These are phyloP conservation scores for Amphipoea lucens DNA, from an alignment of 2,888 invertebrate genomes.

Conservation along the genomic window DNA sequence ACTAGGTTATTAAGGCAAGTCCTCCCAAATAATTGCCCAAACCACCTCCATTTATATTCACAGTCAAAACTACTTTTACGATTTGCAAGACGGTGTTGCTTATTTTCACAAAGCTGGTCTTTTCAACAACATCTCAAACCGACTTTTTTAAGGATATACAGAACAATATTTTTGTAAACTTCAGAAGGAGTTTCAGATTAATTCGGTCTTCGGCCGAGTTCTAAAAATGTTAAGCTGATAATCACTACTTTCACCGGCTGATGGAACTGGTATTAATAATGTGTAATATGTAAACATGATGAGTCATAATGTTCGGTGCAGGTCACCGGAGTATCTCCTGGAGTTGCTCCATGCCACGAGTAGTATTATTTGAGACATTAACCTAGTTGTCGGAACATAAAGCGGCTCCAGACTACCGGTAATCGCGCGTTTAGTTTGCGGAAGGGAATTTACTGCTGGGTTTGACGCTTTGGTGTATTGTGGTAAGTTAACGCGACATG, in stretches of 20 bases:
- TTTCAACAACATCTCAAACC: conserved; percentile 38
- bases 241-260: conserved; percentile 18
- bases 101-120: conserved; percentile 41
- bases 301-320: conserved; percentile 75
- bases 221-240: conserved; percentile 46
- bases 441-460: conserved; percentile 67
- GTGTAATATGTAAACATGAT: conserved; percentile 73
- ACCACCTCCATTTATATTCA: conserved; percentile 30
- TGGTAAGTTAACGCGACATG: not conserved
- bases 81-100: conserved; percentile 37
- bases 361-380: conserved; percentile 82
- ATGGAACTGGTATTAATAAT: conserved; percentile 51
- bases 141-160: conserved; percentile 54
- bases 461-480: conserved; percentile 39
- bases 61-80: conserved; percentile 37
- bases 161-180: conserved; percentile 46
- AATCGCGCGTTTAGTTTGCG: conserved; percentile 78
- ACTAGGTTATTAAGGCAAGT: not conserved
- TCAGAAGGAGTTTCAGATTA: conserved; percentile 44
- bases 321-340: conserved; percentile 79
- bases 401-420: conserved; percentile 70
- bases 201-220: conserved; percentile 50
- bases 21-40: not conserved
- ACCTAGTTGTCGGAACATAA: conserved; percentile 81
- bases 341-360: conserved; percentile 73